Conservation (phyloP, 1,140 invertebrate genomes). For the Lasioglossum albipes region DNA sequence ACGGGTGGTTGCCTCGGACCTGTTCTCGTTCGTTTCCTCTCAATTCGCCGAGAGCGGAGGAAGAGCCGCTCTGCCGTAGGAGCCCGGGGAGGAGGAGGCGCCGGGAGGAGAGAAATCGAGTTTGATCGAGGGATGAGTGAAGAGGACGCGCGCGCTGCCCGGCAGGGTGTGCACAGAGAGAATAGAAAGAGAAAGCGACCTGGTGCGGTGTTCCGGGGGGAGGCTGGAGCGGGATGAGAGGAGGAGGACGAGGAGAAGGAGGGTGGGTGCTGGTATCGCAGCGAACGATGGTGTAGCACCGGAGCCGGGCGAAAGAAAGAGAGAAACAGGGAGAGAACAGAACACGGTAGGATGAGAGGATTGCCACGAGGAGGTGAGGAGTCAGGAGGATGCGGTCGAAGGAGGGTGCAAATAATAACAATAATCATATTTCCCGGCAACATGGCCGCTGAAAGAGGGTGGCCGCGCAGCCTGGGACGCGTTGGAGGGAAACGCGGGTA, state of each 20-base stretch:
- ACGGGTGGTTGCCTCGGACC: conserved; percentile 72
- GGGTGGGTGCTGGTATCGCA: conserved; percentile 24
- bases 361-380: conserved; percentile 64
- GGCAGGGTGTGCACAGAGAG: conserved; percentile 26
- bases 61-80: conserved; percentile 29
- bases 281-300: conserved; percentile 31
- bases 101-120: conserved; percentile 41
- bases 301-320: conserved; percentile 41
- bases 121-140: conserved; percentile 52
- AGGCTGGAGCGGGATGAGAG: not conserved
- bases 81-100: conserved; percentile 41
- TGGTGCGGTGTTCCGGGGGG: not conserved
- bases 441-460: conserved; percentile 80
- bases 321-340: conserved; percentile 28
- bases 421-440: conserved; percentile 80
- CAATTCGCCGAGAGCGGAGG: conserved; percentile 68
- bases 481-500: conserved; percentile 60
- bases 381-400: conserved; percentile 71
- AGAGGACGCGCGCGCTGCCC: conserved; percentile 4
- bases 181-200: conserved; percentile 2
- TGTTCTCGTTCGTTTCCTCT: conserved; percentile 76
- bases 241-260: not conserved
- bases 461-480: conserved; percentile 64
- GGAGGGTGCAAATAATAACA: conserved; percentile 80
- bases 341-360: conserved; percentile 55